phyloP scores from a whole-genome alignment of 1,140 invertebrate genomes.

The Rhizoglyphus robini region DNA sequence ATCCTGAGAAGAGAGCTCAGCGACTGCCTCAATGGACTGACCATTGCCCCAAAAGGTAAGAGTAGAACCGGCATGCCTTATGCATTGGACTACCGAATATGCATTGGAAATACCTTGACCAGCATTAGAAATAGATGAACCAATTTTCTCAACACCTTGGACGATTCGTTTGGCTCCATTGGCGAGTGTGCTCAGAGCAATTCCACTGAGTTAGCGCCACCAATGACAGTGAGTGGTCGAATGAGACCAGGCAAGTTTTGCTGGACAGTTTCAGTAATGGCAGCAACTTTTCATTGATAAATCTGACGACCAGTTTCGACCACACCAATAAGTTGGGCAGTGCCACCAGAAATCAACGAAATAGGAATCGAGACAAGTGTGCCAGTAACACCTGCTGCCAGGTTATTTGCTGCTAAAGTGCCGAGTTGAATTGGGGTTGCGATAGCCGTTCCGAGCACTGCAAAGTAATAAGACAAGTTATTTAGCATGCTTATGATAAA shows the following conservation, averaged over 20 bases:
- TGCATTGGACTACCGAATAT: too few relatives aligned
- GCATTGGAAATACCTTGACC: background rate
- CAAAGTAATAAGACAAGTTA: too few relatives aligned
- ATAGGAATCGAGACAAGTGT: slow-evolving; percentile 13
- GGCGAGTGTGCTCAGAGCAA: background rate
- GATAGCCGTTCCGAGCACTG: slow-evolving; percentile 4
- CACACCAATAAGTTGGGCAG: background rate
- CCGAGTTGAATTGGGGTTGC: slow-evolving; percentile 12
- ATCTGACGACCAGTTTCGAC: background rate
- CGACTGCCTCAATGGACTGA: background rate
- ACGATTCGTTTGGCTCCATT: background rate
- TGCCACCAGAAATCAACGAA: slow-evolving; percentile 5
- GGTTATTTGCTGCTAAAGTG: background rate
- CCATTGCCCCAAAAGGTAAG: background rate
- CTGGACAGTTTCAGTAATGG: background rate
- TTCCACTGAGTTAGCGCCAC: background rate
- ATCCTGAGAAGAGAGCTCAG: too few relatives aligned
- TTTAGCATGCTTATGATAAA: too few relatives aligned
- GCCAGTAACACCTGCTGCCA: background rate
- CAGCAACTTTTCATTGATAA: background rate
- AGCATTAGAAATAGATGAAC: background rate
- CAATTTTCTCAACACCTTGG: background rate
- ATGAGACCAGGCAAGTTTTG: background rate
- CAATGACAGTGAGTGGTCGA: background rate
- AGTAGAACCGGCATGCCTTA: background rate